phyloP scores from a whole-genome alignment of 1,140 invertebrate genomes.

The Spodoptera litura region DNA sequence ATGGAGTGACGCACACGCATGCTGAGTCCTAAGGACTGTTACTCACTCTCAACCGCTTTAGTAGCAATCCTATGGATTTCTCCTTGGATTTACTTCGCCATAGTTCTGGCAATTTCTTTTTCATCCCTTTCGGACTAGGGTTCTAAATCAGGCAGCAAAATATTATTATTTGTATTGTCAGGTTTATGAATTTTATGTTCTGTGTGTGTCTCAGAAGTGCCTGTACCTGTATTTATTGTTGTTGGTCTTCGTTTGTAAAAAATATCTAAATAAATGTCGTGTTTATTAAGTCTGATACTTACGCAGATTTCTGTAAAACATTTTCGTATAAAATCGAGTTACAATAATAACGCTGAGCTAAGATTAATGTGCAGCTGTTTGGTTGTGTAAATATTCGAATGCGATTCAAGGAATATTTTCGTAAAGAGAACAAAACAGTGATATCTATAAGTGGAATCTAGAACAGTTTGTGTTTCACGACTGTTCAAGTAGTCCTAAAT shows the following conservation, averaged over 20 bases:
- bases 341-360: background rate
- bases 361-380: constrained; percentile 3
- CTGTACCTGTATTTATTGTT: constrained; percentile 30
- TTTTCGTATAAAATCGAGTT: constrained; percentile 8
- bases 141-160: constrained; percentile 67
- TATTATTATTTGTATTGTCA: constrained; percentile 25
- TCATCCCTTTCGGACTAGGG: constrained; percentile 67
- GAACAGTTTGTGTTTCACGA: constrained; percentile 2
- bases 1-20: constrained; percentile 49
- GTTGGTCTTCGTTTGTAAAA: constrained; percentile 22
- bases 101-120: constrained; percentile 76
- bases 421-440: background rate
- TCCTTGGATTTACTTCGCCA: constrained; percentile 78
- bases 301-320: constrained; percentile 20
- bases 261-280: constrained; percentile 17
- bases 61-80: constrained; percentile 76
- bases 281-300: constrained; percentile 12
- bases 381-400: constrained; percentile 8
- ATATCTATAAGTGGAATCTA: constrained; percentile 9
- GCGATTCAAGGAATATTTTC: constrained; percentile 9
- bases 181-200: background rate
- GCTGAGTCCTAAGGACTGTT: constrained; percentile 55
- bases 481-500: constrained; percentile 16
- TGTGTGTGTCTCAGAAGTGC: constrained; percentile 17
- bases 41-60: constrained; percentile 80